Evolutionary conservation across 23 tunicate genomes (phyloP).

Genomic region (Oikopleura vanhoeffeni): DNA sequence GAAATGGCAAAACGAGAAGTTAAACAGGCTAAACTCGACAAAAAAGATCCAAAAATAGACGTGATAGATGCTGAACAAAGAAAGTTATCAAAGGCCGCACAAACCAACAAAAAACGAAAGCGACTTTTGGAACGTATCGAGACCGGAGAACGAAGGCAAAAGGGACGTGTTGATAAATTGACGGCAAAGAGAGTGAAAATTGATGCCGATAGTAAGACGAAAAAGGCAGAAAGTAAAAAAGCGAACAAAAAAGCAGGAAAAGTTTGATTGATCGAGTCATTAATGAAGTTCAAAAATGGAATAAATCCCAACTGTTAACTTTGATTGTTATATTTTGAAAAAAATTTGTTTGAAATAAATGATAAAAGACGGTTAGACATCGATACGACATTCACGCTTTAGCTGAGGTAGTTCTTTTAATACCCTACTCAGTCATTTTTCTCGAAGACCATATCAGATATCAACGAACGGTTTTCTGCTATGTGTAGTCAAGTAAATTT

Average conservation of each 20-base stretch:
- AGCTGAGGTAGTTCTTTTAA: neutral
- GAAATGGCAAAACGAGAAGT: slow-evolving; percentile 9
- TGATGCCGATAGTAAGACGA: neutral
- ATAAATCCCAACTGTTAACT: too few relatives aligned
- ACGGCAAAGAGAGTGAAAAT: neutral
- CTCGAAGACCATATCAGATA: neutral
- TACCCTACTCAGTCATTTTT: too few relatives aligned
- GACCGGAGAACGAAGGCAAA: neutral
- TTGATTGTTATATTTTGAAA: too few relatives aligned
- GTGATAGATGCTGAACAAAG: neutral
- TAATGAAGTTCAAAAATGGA: too few relatives aligned
- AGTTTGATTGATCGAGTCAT: too few relatives aligned
- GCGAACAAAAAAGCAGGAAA: neutral
- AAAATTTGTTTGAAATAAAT: too few relatives aligned
- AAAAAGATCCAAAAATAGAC: neutral
- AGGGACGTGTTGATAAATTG: neutral
- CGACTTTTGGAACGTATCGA: slow-evolving; percentile 14
- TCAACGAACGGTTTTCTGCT: too few relatives aligned
- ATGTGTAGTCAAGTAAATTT: too few relatives aligned
- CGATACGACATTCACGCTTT: neutral
- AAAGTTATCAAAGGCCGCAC: neutral
- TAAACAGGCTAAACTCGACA: neutral
- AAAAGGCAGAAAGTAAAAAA: neutral
- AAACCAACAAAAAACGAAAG: slow-evolving; percentile 11
- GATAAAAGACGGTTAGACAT: neutral